A percentile compares a stretch with the other conserved stretches of the same genome.
These are phyloP conservation scores for Sus cebifrons DNA, from an alignment of 2,797 vertebrate genomes.

Conservation along the genomic window DNA sequence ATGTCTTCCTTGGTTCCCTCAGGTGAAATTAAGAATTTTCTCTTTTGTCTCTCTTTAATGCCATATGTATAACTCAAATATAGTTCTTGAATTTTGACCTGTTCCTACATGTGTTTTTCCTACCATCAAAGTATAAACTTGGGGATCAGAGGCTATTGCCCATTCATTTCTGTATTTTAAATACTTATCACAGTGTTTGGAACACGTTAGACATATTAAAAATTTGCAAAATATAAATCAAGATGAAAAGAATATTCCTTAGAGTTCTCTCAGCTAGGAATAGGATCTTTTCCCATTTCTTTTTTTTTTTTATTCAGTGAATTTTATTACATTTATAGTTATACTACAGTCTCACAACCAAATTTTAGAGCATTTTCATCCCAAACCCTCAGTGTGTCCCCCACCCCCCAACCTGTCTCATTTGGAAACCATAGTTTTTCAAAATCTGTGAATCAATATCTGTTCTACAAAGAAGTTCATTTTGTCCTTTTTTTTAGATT, in stretches of 20 bases:
- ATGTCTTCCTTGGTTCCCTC: not conserved
- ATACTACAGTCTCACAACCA: no score
- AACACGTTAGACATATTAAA: not conserved
- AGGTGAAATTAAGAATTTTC: not conserved
- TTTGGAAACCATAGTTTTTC: no score
- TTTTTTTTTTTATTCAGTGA: no score
- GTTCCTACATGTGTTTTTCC: not conserved
- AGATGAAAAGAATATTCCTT: not conserved
- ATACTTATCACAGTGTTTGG: not conserved
- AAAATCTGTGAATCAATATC: no score
- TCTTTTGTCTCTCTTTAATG: not conserved
- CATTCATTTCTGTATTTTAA: not conserved
- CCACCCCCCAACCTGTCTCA: no score
- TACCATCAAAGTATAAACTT: not conserved
- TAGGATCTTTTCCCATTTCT: not conserved
- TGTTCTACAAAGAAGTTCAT: no score
- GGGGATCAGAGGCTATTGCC: no score
- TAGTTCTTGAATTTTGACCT: not conserved
- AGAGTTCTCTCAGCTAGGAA: not conserved
- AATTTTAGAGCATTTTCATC: no score
- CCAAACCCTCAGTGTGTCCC: no score
- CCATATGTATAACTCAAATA: not conserved
- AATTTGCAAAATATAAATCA: not conserved
- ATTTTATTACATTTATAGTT: no score
- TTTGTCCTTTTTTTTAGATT: no score